Evolutionary conservation across 2,797 vertebrate species (phyloP), one percentile per base, ranked within the genome.

Genomic region (Spizella passerina): DNA sequence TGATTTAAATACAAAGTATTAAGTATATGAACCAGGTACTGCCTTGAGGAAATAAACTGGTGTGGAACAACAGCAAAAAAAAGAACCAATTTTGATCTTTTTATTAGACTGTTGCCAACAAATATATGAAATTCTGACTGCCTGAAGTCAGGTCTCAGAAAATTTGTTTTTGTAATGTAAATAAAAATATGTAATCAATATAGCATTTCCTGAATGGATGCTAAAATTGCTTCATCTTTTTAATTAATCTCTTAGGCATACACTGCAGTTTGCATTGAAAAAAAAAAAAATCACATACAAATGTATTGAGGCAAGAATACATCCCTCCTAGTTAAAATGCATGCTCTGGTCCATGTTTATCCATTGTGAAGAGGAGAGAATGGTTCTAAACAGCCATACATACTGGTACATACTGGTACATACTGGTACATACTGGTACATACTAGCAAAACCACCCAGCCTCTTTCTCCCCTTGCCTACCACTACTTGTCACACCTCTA

Each of bases 151-250:
- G 26, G 14, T 75, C 49, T 88, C 34, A 55, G 52, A 66, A 39
- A 76, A 86, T 83, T 76, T 79, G 63, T 63, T 95, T 84, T 86
- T 79, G 32, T 76, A 82, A 90, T 43, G 41, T 73, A 92, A 94
- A 88, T 63, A 41, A 90, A 93, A 86, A 92, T 76, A 32, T 24
- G 38, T 89, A 10, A 93, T 87, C 72, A 92, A 82, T 53, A 44
- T 87, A 85, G 29, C 32, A 73, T 82, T 90, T 84, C 39, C 26
- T 70, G 71, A 70, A 80, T 50, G 52, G n/a, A 26, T 63, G 36
- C 56, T 72, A 56, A 76, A 95, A 52, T 52, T 55, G 24, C 36
- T 90, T 94, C 6, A 76, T 79, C 55, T 65, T 88, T 86, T 87
- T 92, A 44, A 92, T 87, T 88, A 92, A 80, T 82, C 44, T 79